phyloP scores from a whole-genome alignment of 2,113 vertebrate genomes.

The Cyanoramphus novaezelandiae region DNA sequence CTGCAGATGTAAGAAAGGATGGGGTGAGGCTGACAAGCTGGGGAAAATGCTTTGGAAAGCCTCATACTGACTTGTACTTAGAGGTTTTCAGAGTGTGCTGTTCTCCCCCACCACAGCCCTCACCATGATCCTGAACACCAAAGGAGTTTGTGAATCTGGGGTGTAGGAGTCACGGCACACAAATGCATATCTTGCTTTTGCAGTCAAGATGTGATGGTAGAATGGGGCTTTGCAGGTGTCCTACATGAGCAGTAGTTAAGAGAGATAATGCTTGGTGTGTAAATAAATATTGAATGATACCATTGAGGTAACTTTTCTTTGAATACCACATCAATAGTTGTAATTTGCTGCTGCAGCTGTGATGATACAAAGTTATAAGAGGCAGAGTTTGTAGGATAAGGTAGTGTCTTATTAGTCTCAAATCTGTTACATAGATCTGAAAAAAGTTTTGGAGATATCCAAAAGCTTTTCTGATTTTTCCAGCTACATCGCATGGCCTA shows the following conservation, averaged over 20 bases:
- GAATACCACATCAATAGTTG: neutral
- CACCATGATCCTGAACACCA: neutral
- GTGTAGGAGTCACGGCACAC: too few species aligned
- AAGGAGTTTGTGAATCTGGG: too few species aligned
- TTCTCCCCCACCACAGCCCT: neutral
- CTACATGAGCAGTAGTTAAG: neutral
- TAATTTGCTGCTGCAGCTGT: neutral
- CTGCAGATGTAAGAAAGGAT: neutral
- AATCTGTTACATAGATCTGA: neutral
- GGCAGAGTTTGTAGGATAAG: neutral
- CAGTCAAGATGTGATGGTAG: neutral
- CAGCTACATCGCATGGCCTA: neutral
- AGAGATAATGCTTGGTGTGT: neutral
- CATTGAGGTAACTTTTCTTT: neutral
- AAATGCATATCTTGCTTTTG: accelerated
- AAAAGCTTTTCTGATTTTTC: neutral
- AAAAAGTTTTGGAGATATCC: neutral
- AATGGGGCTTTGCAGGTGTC: neutral
- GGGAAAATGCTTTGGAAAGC: neutral
- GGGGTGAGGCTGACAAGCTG: too few species aligned
- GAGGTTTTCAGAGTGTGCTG: neutral
- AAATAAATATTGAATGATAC: neutral
- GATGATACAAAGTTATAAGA: neutral
- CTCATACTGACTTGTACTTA: too few species aligned
- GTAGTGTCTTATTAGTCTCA: neutral